A percentile compares a stretch with the other conserved stretches of the same genome.
These are phyloP conservation scores for Cremastobaeus sp. DNA, from an alignment of 2,888 invertebrate genomes.

Conservation along the genomic window DNA sequence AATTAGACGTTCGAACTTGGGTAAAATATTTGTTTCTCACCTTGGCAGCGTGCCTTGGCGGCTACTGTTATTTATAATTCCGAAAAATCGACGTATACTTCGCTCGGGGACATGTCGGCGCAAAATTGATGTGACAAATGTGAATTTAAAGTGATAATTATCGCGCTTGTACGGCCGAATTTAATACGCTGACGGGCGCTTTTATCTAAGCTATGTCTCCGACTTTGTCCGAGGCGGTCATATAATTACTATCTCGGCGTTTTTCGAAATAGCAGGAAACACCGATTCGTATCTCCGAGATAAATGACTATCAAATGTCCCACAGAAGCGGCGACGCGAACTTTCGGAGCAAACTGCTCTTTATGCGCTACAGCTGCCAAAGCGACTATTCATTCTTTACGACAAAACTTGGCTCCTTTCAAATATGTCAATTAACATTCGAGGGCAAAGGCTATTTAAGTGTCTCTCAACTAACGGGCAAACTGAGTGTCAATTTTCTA, in stretches of 20 bases:
- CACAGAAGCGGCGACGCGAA: slow-evolving; percentile 39
- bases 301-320: slow-evolving; percentile 60
- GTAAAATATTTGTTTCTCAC: slow-evolving; percentile 52
- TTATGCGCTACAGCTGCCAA: slow-evolving; percentile 67
- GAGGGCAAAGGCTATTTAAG: slow-evolving; percentile 5
- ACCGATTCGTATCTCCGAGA: slow-evolving; percentile 65
- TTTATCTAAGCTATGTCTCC: slow-evolving; percentile 54
- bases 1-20: not conserved
- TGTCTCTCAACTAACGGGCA: not conserved
- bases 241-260: slow-evolving; percentile 55
- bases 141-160: slow-evolving; percentile 60
- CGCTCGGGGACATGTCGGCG: slow-evolving; percentile 23
- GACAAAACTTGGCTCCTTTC: not conserved
- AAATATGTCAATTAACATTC: slow-evolving; percentile 39
- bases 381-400: slow-evolving; percentile 67
- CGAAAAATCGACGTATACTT: slow-evolving; percentile 21
- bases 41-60: slow-evolving; percentile 25
- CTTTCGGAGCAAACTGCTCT: slow-evolving; percentile 31
- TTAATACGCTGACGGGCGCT: slow-evolving; percentile 43
- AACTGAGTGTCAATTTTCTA: slow-evolving; percentile 21
- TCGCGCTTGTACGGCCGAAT: slow-evolving; percentile 40
- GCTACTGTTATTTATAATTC: slow-evolving; percentile 55
- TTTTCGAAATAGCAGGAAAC: slow-evolving; percentile 60
- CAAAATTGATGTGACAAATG: slow-evolving; percentile 56
- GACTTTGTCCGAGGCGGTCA: slow-evolving; percentile 38